phyloP scores from a whole-genome alignment of 2,797 vertebrate species.

The Acanthurus tractus region DNA sequence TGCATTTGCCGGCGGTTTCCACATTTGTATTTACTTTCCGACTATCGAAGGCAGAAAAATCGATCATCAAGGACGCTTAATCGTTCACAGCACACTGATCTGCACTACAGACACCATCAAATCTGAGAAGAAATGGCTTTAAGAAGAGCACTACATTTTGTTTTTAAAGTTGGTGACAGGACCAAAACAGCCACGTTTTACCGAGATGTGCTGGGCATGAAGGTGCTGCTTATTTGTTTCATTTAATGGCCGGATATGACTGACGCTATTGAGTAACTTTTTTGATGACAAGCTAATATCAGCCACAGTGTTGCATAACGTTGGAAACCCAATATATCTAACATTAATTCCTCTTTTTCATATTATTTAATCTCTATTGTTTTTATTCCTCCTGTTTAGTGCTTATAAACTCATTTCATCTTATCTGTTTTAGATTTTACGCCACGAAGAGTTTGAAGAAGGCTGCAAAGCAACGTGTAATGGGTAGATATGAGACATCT shows the following conservation, averaged over 20 bases:
- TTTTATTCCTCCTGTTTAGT: background rate
- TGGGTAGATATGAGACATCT: conserved; percentile 83
- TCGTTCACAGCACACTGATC: conserved; percentile 16
- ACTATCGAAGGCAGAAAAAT: conserved; percentile 63
- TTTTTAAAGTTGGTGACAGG: conserved; percentile 95
- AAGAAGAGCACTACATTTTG: conserved; percentile 92
- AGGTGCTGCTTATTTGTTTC: conserved; percentile 73
- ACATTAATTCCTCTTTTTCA: background rate
- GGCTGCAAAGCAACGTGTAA: conserved; percentile 97
- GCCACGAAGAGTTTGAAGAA: conserved; percentile 98
- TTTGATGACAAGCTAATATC: background rate
- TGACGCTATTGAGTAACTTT: background rate
- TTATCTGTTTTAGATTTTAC: conserved; percentile 81
- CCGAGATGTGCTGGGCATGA: conserved; percentile 94
- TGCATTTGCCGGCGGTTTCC: background rate
- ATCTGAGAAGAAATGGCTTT: conserved; percentile 63
- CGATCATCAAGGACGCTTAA: conserved; percentile 58
- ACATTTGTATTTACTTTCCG: background rate
- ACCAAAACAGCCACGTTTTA: conserved; percentile 88
- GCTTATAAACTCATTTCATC: background rate
- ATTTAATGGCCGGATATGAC: background rate
- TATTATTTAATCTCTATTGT: background rate
- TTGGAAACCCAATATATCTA: background rate
- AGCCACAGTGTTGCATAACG: conserved; percentile 23
- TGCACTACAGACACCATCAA: fast-evolving